These are phyloP conservation scores for Bombus sibiricus DNA, from an alignment of 1,140 invertebrate genomes.

Conservation along the genomic window DNA sequence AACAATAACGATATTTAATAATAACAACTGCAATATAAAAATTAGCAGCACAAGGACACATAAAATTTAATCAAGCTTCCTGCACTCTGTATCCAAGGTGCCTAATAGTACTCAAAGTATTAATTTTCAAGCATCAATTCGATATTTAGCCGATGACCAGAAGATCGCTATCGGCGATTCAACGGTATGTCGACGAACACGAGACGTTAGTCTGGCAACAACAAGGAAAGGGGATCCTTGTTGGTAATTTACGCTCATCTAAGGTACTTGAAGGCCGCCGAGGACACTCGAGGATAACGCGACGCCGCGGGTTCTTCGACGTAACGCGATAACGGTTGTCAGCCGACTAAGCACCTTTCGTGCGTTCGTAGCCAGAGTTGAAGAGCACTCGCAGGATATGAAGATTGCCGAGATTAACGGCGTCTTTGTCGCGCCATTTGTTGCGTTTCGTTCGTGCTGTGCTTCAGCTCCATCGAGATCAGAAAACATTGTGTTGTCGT, in stretches of 20 bases:
- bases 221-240: conserved; percentile 13
- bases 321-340: conserved; percentile 58
- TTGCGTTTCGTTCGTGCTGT: conserved; percentile 34
- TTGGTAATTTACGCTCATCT: conserved; percentile 56
- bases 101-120: background rate
- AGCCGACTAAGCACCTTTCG: conserved; percentile 53
- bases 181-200: background rate
- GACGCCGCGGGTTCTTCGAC: conserved; percentile 1
- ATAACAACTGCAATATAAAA: too few species aligned
- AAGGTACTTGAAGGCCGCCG: conserved; percentile 22
- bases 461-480: background rate
- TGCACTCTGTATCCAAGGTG: background rate
- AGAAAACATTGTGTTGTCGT: background rate
- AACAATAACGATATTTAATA: too few species aligned
- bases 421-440: conserved; percentile 9
- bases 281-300: conserved; percentile 57
- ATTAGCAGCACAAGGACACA: too few species aligned
- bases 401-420: conserved; percentile 65
- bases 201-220: background rate
- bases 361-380: conserved; percentile 25
- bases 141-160: too few species aligned
- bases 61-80: background rate
- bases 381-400: conserved; percentile 59
- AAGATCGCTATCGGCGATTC: background rate
- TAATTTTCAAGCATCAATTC: background rate